phyloP scores from a whole-genome alignment of 2,797 vertebrate genomes.

The Helostoma temminkii region DNA sequence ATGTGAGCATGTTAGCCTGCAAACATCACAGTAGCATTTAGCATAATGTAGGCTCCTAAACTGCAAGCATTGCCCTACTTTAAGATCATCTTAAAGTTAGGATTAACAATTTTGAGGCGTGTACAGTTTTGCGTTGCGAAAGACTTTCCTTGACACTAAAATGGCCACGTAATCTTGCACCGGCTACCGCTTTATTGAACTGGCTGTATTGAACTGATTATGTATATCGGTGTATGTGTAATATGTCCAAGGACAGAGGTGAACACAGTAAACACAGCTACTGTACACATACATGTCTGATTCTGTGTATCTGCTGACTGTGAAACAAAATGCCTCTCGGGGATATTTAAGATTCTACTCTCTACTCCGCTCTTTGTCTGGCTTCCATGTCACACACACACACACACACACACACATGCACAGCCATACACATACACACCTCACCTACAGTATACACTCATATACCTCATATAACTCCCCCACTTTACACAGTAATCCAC shows the following conservation, averaged over 20 bases:
- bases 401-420: slow-evolving; percentile 23
- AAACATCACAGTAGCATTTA: too few species aligned
- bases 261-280: slow-evolving; percentile 15
- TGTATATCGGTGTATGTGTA: slow-evolving; percentile 10
- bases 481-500: slow-evolving; percentile 26
- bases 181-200: not conserved
- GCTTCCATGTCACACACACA: slow-evolving; percentile 51
- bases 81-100: slow-evolving; percentile 6
- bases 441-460: slow-evolving; percentile 39
- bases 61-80: too few species aligned
- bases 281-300: slow-evolving; percentile 53
- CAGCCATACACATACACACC: slow-evolving; percentile 23
- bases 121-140: not conserved
- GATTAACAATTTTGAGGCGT: slow-evolving; percentile 1
- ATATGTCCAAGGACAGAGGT: slow-evolving; percentile 18
- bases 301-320: slow-evolving; percentile 60
- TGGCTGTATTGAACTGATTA: slow-evolving; percentile 20
- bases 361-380: slow-evolving; percentile 45
- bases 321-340: slow-evolving; percentile 60
- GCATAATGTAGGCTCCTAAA: too few species aligned
- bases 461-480: slow-evolving; percentile 37
- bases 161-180: not conserved
- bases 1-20: not conserved
- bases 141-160: slow-evolving; percentile 1
- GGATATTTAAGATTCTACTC: slow-evolving; percentile 72